A percentile compares a stretch with the other conserved stretches of the same genome.
phyloP scores from a whole-genome alignment of 1,140 invertebrate species.

The Pseudomyrmex cubaensis region DNA sequence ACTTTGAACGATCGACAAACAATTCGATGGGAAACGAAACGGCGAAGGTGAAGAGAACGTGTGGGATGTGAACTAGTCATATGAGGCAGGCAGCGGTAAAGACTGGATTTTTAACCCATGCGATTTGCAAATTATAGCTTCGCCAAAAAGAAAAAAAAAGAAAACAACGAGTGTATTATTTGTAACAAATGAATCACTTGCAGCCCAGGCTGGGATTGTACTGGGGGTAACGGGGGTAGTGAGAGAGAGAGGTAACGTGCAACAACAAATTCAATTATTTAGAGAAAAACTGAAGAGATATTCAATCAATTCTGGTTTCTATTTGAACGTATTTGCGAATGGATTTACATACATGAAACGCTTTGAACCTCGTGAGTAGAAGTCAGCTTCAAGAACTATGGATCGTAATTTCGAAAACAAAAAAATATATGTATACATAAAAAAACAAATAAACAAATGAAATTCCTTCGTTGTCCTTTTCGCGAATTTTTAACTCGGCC shows the following conservation, averaged over 20 bases:
- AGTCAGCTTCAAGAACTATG: slow-evolving; percentile 71
- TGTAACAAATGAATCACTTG: slow-evolving; percentile 61
- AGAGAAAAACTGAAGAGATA: slow-evolving; percentile 67
- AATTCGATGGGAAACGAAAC: slow-evolving; percentile 4
- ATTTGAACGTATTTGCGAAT: slow-evolving; percentile 71
- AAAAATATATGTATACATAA: too few relatives aligned
- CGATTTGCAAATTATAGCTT: slow-evolving; percentile 74
- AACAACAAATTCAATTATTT: slow-evolving; percentile 74
- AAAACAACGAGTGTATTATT: slow-evolving; percentile 54
- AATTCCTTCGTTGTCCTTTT: background rate
- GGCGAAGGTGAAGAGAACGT: background rate
- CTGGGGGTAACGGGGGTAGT: slow-evolving; percentile 65
- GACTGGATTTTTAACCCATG: slow-evolving; percentile 81
- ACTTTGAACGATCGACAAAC: slow-evolving; percentile 27
- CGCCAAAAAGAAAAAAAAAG: slow-evolving; percentile 42
- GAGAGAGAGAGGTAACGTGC: slow-evolving; percentile 65
- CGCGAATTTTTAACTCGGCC: background rate
- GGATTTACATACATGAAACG: slow-evolving; percentile 74
- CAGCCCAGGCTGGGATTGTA: slow-evolving; percentile 72
- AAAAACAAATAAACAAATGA: background rate
- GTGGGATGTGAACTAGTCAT: slow-evolving; percentile 57
- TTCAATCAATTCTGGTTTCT: slow-evolving; percentile 74
- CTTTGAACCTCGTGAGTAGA: slow-evolving; percentile 71
- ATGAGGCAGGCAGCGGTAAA: slow-evolving; percentile 74
- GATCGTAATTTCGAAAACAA: slow-evolving; percentile 47